Conservation (phyloP, 2,888 invertebrate genomes). For the Eurytoma californica region DNA sequence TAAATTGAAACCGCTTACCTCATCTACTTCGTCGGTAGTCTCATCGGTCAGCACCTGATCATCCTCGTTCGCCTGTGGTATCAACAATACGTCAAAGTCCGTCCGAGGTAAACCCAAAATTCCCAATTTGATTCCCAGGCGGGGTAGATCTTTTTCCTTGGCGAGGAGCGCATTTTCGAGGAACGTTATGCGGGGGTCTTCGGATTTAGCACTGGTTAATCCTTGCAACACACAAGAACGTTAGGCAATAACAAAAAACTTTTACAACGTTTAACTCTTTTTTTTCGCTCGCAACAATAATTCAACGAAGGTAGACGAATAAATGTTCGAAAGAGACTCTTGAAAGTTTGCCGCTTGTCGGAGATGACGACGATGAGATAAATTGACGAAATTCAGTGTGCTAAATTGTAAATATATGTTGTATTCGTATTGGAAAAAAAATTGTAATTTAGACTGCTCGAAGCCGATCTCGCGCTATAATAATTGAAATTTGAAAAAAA, state of each 20-base stretch:
- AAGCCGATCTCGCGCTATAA: too few relatives aligned
- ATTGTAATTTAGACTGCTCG: too few relatives aligned
- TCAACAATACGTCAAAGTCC: constrained; percentile 79
- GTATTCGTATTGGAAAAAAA: too few relatives aligned
- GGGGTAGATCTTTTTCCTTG: constrained; percentile 77
- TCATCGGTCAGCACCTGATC: constrained; percentile 40
- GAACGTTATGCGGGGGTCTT: constrained; percentile 76
- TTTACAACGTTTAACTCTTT: background rate
- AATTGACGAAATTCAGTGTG: too few relatives aligned
- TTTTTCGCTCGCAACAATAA: background rate
- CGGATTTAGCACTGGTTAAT: constrained; percentile 50
- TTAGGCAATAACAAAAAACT: constrained; percentile 3
- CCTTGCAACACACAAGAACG: constrained; percentile 26
- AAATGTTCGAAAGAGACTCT: background rate
- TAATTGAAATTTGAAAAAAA: too few relatives aligned
- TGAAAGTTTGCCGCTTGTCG: too few relatives aligned
- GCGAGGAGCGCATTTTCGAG: constrained; percentile 77
- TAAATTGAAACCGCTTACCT: constrained; percentile 19
- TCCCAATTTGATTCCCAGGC: constrained; percentile 77
- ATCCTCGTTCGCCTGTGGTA: constrained; percentile 70
- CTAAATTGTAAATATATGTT: too few relatives aligned
- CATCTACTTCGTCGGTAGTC: background rate
- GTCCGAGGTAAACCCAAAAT: constrained; percentile 79
- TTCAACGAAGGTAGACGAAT: background rate
- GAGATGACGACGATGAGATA: too few relatives aligned